Evolutionary conservation across 2,797 vertebrate species (phyloP).

Genomic region (Crypturellus tataupa): DNA sequence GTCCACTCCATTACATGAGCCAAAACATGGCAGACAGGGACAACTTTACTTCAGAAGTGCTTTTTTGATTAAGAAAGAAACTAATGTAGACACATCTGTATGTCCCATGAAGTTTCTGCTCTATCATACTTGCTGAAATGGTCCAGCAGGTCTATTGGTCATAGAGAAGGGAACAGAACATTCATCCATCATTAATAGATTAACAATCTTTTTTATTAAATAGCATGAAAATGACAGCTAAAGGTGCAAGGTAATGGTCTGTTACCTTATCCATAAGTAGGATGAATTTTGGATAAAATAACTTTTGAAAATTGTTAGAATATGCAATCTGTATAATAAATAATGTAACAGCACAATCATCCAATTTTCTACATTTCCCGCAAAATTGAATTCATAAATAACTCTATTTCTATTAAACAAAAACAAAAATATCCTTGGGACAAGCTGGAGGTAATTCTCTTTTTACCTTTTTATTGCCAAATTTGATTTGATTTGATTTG

Average conservation of each 20-base stretch:
- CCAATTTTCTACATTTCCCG: conserved; percentile 7
- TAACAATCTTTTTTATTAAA: background rate
- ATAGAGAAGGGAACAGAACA: background rate
- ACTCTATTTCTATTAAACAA: conserved; percentile 64
- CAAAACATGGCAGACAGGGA: background rate
- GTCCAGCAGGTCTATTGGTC: background rate
- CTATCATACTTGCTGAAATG: background rate
- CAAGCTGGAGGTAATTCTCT: conserved; percentile 56
- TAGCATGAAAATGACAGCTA: background rate
- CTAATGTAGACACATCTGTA: background rate
- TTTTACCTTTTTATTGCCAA: conserved; percentile 74
- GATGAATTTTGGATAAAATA: background rate
- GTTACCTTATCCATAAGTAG: background rate
- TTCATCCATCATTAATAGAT: background rate
- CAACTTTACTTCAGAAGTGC: background rate
- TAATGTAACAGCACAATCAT: background rate
- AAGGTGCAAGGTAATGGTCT: background rate
- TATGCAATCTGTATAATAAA: background rate
- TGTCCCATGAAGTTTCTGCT: background rate
- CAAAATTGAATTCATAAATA: conserved; percentile 50
- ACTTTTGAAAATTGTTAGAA: background rate
- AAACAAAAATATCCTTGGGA: conserved; percentile 55
- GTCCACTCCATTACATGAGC: background rate
- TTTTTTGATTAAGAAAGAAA: background rate
- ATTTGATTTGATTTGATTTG: conserved; percentile 79